These are phyloP conservation scores for Bugula neritina DNA, from an alignment of 2,888 invertebrate genomes.

Conservation along the genomic window DNA sequence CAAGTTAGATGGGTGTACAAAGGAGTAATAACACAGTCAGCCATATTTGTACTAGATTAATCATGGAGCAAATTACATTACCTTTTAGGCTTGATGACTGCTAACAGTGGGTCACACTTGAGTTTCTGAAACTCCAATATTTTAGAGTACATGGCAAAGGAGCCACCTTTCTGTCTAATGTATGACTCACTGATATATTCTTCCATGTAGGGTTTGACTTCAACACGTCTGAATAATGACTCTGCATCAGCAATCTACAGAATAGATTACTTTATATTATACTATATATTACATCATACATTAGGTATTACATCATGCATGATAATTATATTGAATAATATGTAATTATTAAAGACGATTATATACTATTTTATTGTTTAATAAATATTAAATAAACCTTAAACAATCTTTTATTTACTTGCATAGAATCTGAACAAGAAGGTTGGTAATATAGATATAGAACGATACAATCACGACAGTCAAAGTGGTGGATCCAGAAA, in stretches of 20 bases:
- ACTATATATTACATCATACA: not conserved
- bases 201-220: constrained; percentile 65
- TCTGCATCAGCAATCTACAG: constrained; percentile 8
- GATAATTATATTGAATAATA: not conserved
- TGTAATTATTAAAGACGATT: not conserved
- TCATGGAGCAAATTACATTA: no score
- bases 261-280: not conserved
- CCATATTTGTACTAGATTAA: no score
- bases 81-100: constrained; percentile 25
- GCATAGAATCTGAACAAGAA: no score
- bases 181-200: constrained; percentile 65
- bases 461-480: no score
- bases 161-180: constrained; percentile 58
- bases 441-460: no score
- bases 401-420: no score
- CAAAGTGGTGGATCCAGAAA: no score
- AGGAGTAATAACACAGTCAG: no score
- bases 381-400: no score
- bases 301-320: not conserved
- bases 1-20: no score
- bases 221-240: constrained; percentile 55
- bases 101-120: not conserved
- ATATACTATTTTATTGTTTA: no score
- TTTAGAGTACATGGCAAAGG: constrained; percentile 10
- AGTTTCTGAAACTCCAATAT: constrained; percentile 1